These are phyloP conservation scores for Sminthurides aquaticus DNA, from an alignment of 2,888 invertebrate genomes.

Conservation along the genomic window DNA sequence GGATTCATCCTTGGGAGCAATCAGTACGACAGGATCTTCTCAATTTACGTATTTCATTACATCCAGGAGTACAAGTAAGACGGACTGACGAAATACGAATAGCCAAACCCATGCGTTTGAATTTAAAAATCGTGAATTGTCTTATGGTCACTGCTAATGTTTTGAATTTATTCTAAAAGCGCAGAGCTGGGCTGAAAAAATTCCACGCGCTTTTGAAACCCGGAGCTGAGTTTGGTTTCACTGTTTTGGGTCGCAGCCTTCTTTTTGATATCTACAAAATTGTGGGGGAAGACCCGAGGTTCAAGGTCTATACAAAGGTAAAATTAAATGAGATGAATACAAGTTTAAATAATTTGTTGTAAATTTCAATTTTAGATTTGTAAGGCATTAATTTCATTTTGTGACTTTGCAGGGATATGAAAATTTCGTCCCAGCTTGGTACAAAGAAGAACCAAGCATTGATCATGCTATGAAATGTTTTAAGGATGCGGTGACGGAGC, in stretches of 20 bases:
- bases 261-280: constrained; percentile 8
- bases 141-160: not conserved
- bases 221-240: constrained; percentile 29
- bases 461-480: constrained; percentile 23
- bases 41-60: constrained; percentile 36
- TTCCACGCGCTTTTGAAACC: constrained; percentile 26
- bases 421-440: constrained; percentile 29
- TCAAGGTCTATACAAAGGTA: constrained; percentile 27
- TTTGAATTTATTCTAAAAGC: not conserved
- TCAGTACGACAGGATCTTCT: constrained; percentile 34
- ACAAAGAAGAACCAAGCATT: constrained; percentile 15
- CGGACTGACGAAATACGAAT: not conserved
- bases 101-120: not conserved
- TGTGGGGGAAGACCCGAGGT: constrained; percentile 20
- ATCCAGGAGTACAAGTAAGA: constrained; percentile 27
- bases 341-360: not conserved
- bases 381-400: not conserved
- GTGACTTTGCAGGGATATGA: constrained; percentile 22
- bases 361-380: not conserved
- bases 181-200: constrained; percentile 21
- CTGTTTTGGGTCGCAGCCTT: constrained; percentile 21
- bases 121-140: not conserved
- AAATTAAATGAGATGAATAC: not conserved
- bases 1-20: constrained; percentile 27
- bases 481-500: constrained; percentile 9